Evolutionary conservation across 2,888 invertebrate species (phyloP), one percentile per base, ranked within the genome.

Genomic region (Leptinotarsa peninsularis): DNA sequence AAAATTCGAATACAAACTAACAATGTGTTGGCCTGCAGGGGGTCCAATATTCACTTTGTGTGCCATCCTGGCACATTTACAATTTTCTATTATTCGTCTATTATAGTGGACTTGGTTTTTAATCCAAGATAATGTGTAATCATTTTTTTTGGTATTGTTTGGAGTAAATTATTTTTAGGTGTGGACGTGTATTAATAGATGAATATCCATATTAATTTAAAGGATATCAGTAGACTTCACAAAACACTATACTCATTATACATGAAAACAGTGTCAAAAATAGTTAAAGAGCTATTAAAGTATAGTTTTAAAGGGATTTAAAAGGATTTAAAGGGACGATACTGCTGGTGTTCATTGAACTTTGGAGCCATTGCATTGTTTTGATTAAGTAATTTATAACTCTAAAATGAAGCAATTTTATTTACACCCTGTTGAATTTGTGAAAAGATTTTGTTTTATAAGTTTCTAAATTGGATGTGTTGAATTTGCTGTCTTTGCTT

Each of bases 11-110:
- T 15, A 33, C n/a, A 43, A 33, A 60, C 33, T 73, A 52, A 60
- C n/a, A 54, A 43, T 67, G 5, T 76, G 27, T 33, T 49, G 21
- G 69, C 67, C n/a, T 74, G 67, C 74, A 67, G 74, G 74, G 74
- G 74, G 74, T 74, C 74, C 7, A 18, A 23, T 74, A 49, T 67
- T 27, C n/a, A 27, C 33, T 13, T 18, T 67, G 21, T 21, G 21
- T 50, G 27, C 15, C 15, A 50, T 68, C 7, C 50, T 67, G 15
- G 23, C 7, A 7, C 52, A 13, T 67, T 67, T 17, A 7, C 4
- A 17, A 23, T 58, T 58, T 18, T 21, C 15, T 58, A 23, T 50
- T 50, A 50, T 52, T 52, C 52, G 4, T 4, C 7, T 52, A 50
- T 17, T 50, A 50, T 50, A 52, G 13, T 52, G 3, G 15, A 52